These are phyloP conservation scores for Holacanthus passer DNA, from an alignment of 2,113 vertebrate species.

Conservation along the genomic window DNA sequence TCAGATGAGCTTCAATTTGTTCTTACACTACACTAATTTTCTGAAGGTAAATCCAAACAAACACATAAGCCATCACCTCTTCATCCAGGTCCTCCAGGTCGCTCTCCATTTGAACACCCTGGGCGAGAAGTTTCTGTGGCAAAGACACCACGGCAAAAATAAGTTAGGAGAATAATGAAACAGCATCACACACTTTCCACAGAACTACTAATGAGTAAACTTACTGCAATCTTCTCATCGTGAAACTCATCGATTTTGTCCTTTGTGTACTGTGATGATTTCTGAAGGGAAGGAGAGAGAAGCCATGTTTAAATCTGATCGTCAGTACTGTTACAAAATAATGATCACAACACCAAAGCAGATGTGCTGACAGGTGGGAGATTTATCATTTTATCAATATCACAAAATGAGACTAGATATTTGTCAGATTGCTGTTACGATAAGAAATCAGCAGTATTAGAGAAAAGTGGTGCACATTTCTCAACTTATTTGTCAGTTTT, in stretches of 20 bases:
- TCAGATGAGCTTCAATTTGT: background rate
- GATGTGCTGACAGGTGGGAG: background rate
- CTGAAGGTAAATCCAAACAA: conserved; percentile 6
- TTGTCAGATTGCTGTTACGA: too few species aligned
- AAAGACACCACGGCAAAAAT: background rate
- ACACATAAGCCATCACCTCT: conserved; percentile 71
- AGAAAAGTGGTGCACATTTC: too few species aligned
- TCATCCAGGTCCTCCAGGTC: conserved; percentile 82
- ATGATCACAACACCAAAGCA: background rate
- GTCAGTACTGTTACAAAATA: background rate
- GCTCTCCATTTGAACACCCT: conserved; percentile 78
- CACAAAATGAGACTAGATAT: background rate
- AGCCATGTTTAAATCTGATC: background rate
- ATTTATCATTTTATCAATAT: background rate
- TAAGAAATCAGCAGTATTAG: background rate
- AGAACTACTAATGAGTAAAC: conserved; percentile 32
- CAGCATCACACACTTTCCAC: background rate
- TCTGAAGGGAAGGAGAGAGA: conserved; percentile 70
- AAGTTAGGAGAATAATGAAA: background rate
- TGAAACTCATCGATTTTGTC: conserved; percentile 86
- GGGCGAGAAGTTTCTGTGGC: conserved; percentile 82
- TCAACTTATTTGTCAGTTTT: background rate
- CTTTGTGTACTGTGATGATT: conserved; percentile 81
- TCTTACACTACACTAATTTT: background rate
- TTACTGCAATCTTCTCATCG: conserved; percentile 85